Percentiles rank a stretch among this genome's conserved stretches.
Conservation (phyloP, 2,888 invertebrate genomes). For the Tuta absoluta region DNA sequence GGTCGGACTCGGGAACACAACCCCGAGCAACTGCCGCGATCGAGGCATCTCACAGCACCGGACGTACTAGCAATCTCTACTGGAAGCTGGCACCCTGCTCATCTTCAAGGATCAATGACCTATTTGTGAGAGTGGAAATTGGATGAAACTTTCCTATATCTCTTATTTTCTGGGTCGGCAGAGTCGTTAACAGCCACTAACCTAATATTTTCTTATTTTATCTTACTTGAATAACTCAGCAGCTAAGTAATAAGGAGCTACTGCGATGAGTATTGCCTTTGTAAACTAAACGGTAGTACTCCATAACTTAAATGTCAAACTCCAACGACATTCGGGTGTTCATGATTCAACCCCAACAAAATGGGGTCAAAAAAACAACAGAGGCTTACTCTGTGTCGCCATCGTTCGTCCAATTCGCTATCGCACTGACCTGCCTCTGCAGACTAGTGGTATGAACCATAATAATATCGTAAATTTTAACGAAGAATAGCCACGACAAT, state of each 20-base stretch:
- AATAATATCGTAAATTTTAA: too few species aligned
- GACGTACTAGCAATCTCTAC: conserved; percentile 1
- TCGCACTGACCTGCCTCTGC: too few species aligned
- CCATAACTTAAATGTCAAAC: too few species aligned
- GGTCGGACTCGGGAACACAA: conserved; percentile 11
- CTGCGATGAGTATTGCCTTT: too few species aligned
- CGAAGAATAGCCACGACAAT: too few species aligned
- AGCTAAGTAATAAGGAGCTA: too few species aligned
- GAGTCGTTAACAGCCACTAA: not conserved
- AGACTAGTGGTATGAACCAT: too few species aligned
- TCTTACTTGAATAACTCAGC: not conserved
- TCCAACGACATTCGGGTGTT: too few species aligned
- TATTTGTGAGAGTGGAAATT: not conserved
- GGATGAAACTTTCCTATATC: not conserved
- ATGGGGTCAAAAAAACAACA: not conserved
- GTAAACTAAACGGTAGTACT: too few species aligned
- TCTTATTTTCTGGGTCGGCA: not conserved
- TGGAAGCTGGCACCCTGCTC: conserved; percentile 6
- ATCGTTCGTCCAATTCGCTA: not conserved
- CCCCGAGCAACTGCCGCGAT: not conserved
- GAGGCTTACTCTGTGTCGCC: not conserved
- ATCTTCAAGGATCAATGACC: conserved; percentile 5
- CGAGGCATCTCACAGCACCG: conserved; percentile 6
- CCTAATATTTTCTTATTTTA: not conserved
- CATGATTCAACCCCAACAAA: not conserved